Evolutionary conservation across 2,113 vertebrate genomes (phyloP), one percentile per base, ranked within the genome.

Genomic region (Geococcyx californianus): DNA sequence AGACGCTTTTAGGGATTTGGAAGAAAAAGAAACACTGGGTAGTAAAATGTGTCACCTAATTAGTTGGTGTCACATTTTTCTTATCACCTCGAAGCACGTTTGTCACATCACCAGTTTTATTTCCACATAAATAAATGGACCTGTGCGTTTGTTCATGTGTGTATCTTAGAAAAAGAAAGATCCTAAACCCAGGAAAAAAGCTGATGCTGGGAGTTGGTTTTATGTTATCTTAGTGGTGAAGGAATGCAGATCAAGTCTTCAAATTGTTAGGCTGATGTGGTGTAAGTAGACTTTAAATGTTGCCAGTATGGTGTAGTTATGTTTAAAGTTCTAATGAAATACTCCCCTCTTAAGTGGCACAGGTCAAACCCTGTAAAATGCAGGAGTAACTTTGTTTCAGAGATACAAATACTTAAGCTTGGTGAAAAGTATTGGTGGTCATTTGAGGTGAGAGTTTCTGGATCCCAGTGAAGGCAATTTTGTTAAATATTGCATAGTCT

Each of bases 81-180:
- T 47, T 52, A 76, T 59, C 63, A 76, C 59, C 86, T 68, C 55
- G 76, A 91, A 68, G 55, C 33, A 28, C 12, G 9, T 84, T 88
- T 5, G 7, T 38, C n/a, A 36, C 24, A 8, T 68, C 2, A 1
- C 58, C 82, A 59, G 74, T 90, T 77, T 42, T 45, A 64, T 83
- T 44, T 80, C 67, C 6, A 2, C 81, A 11, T 59, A 51, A 90
- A 70, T 55, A 82, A 92, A 90, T 54, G 47, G 56, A 68, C 63
- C 87, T 87, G 67, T 64, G 10, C 62, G 82, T 95, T 92, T 97
- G 87, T 93, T 96, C 40, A 72, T 92, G 92, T 54, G 58, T 93
- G 97, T 98, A 98, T 98, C 98, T 98, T 99, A 97, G 87, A 89
- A 89, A 89, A 93, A 52, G 3, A 42, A 78, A 68, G 70, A 76